Evolutionary conservation across 2,797 vertebrate genomes (phyloP), one percentile per base, ranked within the genome.

Genomic region (Melanotaenia pygmaea): DNA sequence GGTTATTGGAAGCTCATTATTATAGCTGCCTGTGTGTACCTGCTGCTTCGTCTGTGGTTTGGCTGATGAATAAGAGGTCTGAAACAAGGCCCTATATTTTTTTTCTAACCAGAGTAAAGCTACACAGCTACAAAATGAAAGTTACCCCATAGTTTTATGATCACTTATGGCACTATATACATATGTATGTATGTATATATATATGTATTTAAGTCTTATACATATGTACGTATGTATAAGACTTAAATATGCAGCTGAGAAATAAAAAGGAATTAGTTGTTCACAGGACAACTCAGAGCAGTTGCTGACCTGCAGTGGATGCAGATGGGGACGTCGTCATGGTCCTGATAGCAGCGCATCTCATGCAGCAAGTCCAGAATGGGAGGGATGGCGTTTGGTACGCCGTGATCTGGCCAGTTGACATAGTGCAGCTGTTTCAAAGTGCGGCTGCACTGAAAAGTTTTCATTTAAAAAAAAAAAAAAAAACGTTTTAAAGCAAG

Each of bases 391-490:
- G 96, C 95, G 3, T 95, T 94, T 9, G 98, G 98, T 0, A 99
- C 90, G 0, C 98, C 97, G 0, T 99, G 98, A 83, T 99, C 98
- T 0, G 98, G 98, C 98, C 98, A 99, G 70, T 98, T 97, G 81
- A 93, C 89, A 59, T 98, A 99, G 87, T 99, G 98, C 89, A 99
- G 94, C 82, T 99, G 98, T 82, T 92, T 90, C 81, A 99, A 20
- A 4, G 92, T 95, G 75, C 95, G 95, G 53, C 85, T 94, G 59
- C 81, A 89, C 98, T 98, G 85, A 45, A 79, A 54, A 58, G 74
- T 64, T 30, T 40, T 40, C 3, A 13, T 13, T 38, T 12, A 11
- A 12, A 30, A n/a, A 1, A 0, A 10, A 16, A 56, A 13, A 28
- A 5, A 7, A 20, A 10, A n/a, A 5, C n/a, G n/a, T 62, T 12